Base-by-base conservation (phyloP, 2,888 invertebrate species). In the Loripinus fragilis region DNA sequence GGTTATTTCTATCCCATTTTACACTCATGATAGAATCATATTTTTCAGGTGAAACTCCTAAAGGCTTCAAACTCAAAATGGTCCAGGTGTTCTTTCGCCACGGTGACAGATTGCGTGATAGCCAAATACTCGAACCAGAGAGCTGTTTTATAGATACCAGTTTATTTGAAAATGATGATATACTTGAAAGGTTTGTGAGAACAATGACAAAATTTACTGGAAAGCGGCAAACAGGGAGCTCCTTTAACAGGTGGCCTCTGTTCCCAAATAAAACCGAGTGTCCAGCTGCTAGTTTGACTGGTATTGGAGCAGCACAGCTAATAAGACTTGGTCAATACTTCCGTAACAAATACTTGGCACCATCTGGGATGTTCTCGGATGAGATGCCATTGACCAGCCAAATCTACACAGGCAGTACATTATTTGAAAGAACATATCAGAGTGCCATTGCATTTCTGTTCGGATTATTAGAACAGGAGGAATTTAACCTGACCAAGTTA, bases 371-470 rank as follows among this genome's bases (percentile, higher is more conserved):
- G 41, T 80, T 94, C 65, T 80, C 87, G 79, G 74, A 86, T 33
- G 85, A 86, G 45, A 93, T 80, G 30, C 81, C 86, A 91, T 90
- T 87, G 87, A 94, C 48, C 8, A 72, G 81, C 93, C 89, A 93
- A 35, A 83, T 94, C 5, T 80, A 96, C 20, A 95, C 96, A 8
- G 96, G 96, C 92, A 97, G 97, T 86, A 98, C 98, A 0, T 95
- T 96, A 55, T 98, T 97, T 92, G 94, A 97, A 0, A 95, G 99
- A 89, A 98, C 98, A 28, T 97, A 97, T 90, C 98, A 98, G 94
- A 98, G 98, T 87, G 96, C 97, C 0, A 94, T 97, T 86, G 97
- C 97, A 0, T 95, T 97, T 86, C 93, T 97, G 2, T 97, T 95
- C 91, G 95, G 96, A 0, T 95, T 97, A 81, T 94, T 97, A 45